phyloP scores from a whole-genome alignment of 2,797 vertebrate genomes.

The Gila robusta region DNA sequence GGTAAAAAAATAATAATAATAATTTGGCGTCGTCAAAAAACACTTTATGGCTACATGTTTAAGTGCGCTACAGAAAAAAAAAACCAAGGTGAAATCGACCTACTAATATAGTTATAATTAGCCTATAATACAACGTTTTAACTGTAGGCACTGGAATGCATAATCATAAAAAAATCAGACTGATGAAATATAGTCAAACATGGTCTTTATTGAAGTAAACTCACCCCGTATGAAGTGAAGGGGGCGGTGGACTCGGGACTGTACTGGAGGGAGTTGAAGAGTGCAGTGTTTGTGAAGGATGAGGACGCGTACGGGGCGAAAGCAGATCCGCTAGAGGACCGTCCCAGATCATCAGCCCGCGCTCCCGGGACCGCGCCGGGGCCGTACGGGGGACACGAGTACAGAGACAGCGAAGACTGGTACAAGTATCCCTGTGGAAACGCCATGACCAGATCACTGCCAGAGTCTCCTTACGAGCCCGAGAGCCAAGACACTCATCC shows the following conservation, averaged over 20 bases:
- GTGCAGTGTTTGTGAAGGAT: slow-evolving; percentile 83
- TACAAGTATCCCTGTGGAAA: slow-evolving; percentile 95
- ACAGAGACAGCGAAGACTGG: slow-evolving; percentile 91
- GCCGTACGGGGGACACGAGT: slow-evolving; percentile 87
- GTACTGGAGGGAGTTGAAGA: slow-evolving; percentile 89
- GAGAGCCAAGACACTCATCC: slow-evolving; percentile 7
- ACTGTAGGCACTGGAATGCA: not conserved
- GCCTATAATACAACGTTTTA: not conserved
- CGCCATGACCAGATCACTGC: slow-evolving; percentile 84
- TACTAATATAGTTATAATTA: too few relatives aligned
- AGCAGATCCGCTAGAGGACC: slow-evolving; percentile 90
- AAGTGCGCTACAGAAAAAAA: not conserved
- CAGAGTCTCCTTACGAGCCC: slow-evolving; percentile 48
- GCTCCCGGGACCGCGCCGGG: slow-evolving; percentile 87
- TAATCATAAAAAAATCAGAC: too few relatives aligned
- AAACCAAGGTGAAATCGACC: not conserved
- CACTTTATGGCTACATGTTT: not conserved
- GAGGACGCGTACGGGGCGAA: slow-evolving; percentile 93
- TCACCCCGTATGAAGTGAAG: slow-evolving; percentile 92
- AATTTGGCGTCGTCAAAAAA: not conserved
- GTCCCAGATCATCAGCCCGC: slow-evolving; percentile 88
- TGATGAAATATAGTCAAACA: too few relatives aligned
- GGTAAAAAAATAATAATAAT: not conserved
- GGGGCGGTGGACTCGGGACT: slow-evolving; percentile 85
- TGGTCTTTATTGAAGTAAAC: slow-evolving; percentile 54